Evolutionary conservation across 2,797 vertebrate species (phyloP).

Genomic region (Gouania willdenowi): DNA sequence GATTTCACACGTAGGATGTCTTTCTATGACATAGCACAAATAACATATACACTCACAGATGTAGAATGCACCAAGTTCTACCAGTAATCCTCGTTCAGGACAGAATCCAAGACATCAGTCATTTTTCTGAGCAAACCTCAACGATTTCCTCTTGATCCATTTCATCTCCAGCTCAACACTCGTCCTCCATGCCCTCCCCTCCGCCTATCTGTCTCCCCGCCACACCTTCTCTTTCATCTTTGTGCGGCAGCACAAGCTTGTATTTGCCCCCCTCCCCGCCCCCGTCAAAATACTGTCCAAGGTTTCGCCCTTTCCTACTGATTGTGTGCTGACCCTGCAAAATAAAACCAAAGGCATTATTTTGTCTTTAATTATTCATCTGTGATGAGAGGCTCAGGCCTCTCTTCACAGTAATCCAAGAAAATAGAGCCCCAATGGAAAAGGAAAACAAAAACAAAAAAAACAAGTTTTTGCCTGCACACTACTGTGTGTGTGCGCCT

Average conservation of each 20-base stretch:
- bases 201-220: slow-evolving; percentile 27
- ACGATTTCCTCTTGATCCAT: slow-evolving; percentile 21
- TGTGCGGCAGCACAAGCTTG: slow-evolving; percentile 28
- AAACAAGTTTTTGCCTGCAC: no score
- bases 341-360: slow-evolving; percentile 58
- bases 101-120: slow-evolving; percentile 17
- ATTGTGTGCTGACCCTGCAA: slow-evolving; percentile 69
- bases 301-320: slow-evolving; percentile 57
- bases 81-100: slow-evolving; percentile 1
- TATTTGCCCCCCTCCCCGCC: slow-evolving; percentile 45
- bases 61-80: slow-evolving; percentile 3
- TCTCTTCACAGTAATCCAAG: slow-evolving; percentile 34
- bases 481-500: not conserved
- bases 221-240: slow-evolving; percentile 38
- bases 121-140: slow-evolving; percentile 24
- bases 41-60: slow-evolving; percentile 9
- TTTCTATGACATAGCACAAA: slow-evolving; percentile 9
- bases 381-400: slow-evolving; percentile 53
- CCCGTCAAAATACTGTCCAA: slow-evolving; percentile 30
- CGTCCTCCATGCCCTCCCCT: not conserved
- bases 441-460: no score
- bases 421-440: slow-evolving; percentile 28
- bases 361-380: slow-evolving; percentile 73
- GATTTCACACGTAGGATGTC: slow-evolving; percentile 8
- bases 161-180: slow-evolving; percentile 20